Base-by-base conservation (phyloP, 2,888 invertebrate genomes). In the Philhelius pedissequus region DNA sequence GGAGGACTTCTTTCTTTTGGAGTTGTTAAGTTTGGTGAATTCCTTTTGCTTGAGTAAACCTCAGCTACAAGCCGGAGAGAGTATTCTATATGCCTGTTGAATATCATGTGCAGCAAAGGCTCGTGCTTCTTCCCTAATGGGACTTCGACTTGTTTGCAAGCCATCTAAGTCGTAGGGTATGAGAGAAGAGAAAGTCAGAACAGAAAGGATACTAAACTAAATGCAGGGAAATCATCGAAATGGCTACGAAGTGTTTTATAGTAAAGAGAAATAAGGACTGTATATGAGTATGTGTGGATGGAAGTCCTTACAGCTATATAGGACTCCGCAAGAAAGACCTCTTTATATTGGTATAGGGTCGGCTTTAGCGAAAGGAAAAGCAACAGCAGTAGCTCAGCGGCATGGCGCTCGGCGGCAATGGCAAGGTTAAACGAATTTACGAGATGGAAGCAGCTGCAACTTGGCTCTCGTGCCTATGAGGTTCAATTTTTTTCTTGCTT, bases 1-100 rank as follows among this genome's bases (percentile, higher is more conserved):
- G 32, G 48, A 56, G 32, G 45, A 73, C 35, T 52, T 62, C 68
- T 68, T 48, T 66, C 48, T 66, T 71, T 43, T 66, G 74, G 62
- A 58, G 58, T 66, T 77, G 52, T 66, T 77, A 73, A 73, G 82
- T 82, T 75, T 54, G 71, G 76, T 83, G 60, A 86, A 86, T 87
- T 87, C 89, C 89, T 89, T 90, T 90, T 90, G 89, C 89, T 90
- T 89, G 90, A 89, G 87, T 89, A 89, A 89, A 88, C 88, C 87
- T 87, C 87, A 86, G 86, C 86, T 80, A 84, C 56, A 35, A 80
- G 80, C 66, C 73, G 30, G 56, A 64, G 56, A 64, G 74, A 74
- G 43, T 70, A 66, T 69, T 74, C 71, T 84, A 75, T 84, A 80
- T 80, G 84, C 84, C 84, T 84, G 84, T 84, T 84, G 84, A 69